These are phyloP conservation scores for Piliocolobus tephrosceles DNA, from an alignment of 2,113 vertebrate species.

Conservation along the genomic window DNA sequence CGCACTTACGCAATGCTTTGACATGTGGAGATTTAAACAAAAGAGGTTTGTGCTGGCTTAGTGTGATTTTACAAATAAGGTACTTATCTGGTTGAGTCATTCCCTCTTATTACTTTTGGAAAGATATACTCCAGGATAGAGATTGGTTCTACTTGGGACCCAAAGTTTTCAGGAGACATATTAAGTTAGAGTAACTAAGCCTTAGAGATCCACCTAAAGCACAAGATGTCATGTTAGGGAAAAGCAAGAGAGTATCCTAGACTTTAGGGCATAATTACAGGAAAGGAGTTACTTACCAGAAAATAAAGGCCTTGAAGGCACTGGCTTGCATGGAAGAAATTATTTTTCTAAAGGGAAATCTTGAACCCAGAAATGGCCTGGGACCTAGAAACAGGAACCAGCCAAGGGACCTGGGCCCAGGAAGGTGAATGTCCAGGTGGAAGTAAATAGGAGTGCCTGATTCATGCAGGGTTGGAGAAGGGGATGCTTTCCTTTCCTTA, in stretches of 20 bases:
- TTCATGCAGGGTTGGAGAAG: background rate
- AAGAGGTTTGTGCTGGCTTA: background rate
- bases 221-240: background rate
- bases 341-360: background rate
- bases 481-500: background rate
- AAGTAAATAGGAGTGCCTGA: background rate
- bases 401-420: background rate
- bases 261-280: background rate
- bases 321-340: background rate
- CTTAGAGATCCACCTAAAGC: background rate
- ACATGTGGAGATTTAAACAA: background rate
- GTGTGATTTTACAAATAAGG: background rate
- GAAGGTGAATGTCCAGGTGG: background rate
- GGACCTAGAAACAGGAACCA: background rate
- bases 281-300: background rate
- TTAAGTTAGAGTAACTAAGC: background rate
- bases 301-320: background rate
- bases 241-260: background rate
- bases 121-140: background rate
- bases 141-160: background rate
- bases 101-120: background rate
- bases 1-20: rapidly evolving
- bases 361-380: background rate
- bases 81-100: background rate
- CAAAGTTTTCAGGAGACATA: background rate